phyloP scores from a whole-genome alignment of 2,888 invertebrate genomes.

The Chelonus formosanus region DNA sequence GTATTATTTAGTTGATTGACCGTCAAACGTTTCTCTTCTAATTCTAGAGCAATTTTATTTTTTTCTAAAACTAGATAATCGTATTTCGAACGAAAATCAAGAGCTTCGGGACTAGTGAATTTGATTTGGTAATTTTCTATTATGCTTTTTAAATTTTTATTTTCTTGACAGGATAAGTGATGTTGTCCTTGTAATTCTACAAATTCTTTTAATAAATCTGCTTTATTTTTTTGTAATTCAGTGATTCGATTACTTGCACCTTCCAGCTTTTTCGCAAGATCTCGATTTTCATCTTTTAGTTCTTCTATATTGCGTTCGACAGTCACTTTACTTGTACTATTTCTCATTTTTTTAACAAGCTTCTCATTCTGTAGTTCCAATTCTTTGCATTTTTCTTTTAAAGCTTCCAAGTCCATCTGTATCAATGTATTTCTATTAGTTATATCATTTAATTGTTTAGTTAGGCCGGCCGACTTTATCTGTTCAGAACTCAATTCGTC shows the following conservation, averaged over 20 bases:
- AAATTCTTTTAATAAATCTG: conserved; percentile 47
- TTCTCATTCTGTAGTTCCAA: conserved; percentile 65
- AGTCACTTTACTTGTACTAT: conserved; percentile 66
- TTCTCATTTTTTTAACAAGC: conserved; percentile 61
- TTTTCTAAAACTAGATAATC: conserved; percentile 49
- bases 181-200: conserved; percentile 44
- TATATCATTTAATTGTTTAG: conserved; percentile 59
- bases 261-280: conserved; percentile 56
- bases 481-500: conserved; percentile 52
- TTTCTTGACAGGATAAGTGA: conserved; percentile 45
- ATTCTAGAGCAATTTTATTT: conserved; percentile 59
- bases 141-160: conserved; percentile 43
- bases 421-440: conserved; percentile 66
- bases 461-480: conserved; percentile 56
- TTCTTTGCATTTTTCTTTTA: conserved; percentile 67
- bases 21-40: conserved; percentile 63
- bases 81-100: conserved; percentile 45
- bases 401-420: conserved; percentile 63
- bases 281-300: conserved; percentile 53
- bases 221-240: conserved; percentile 52
- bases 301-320: conserved; percentile 55
- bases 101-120: conserved; percentile 36
- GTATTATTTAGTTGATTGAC: conserved; percentile 60
- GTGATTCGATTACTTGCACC: conserved; percentile 57
- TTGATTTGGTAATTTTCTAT: conserved; percentile 43